Evolutionary conservation across 2,888 invertebrate species (phyloP), one percentile per base, ranked within the genome.

Genomic region (Palloptera scutellata): DNA sequence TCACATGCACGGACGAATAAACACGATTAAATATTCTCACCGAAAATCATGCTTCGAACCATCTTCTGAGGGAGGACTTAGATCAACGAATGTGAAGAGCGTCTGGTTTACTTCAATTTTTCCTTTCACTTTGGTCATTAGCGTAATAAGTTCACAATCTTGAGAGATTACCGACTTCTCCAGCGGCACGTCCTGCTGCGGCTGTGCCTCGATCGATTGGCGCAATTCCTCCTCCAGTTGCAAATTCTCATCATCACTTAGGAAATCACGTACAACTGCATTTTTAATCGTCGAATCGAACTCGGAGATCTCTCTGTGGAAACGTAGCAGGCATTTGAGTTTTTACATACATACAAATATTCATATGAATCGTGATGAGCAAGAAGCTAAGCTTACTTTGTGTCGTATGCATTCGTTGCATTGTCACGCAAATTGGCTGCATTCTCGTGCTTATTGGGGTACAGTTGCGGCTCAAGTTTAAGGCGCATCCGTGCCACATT

Each of bases 361-460:
- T n/a, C 12, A 58, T 42, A 20, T 40, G 19, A 52, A n/a, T 52
- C 40, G 30, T n/a, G 53, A 15, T 12, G 17, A 53, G 0, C 1
- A 2, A 1, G 10, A 8, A 15, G 20, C 1, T 11, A 0, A 20
- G 40, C 73, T 76, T 77, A 84, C 84, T 83, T 84, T 68, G 83
- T 73, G 67, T 84, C 85, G 61, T 78, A 81, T 52, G 79, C 78
- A 66, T 76, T 83, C 53, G 81, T 78, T 2, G 85, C 83, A 79
- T 90, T 89, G 76, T 90, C 90, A n/a, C 90, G 81, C 51, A 88
- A 79, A 70, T 87, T 86, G 68, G 89, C 88, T 10, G 90, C 89
- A 71, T 88, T 88, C 17, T 85, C 86, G 75, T 90, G 89, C 13
- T 81, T 82, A 70, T 88, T 87, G 73, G 88, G 89, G 77, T 86